These are phyloP conservation scores for Hydropotes inermis DNA, from an alignment of 2,113 vertebrate genomes.

Conservation along the genomic window DNA sequence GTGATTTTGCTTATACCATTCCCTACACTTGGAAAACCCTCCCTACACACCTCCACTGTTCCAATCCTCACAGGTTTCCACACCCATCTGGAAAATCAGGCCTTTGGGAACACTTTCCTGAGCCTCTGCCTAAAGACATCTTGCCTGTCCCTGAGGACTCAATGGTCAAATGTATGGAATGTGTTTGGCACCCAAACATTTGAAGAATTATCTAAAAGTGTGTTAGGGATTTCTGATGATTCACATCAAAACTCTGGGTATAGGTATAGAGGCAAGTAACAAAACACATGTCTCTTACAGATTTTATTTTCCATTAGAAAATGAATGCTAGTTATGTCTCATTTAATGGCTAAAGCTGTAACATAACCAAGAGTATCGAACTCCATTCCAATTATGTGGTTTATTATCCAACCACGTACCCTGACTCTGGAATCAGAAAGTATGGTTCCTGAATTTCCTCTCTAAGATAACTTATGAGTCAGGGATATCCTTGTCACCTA, in stretches of 20 bases:
- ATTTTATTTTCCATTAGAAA: constrained; percentile 34
- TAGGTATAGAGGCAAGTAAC: neutral
- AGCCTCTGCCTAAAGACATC: neutral
- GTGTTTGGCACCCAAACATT: neutral
- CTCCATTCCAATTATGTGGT: neutral
- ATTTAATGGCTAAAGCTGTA: neutral
- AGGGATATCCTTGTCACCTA: neutral
- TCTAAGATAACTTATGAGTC: neutral
- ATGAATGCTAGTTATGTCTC: neutral
- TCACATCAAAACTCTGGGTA: constrained; percentile 3
- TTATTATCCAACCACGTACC: neutral
- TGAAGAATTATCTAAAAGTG: neutral
- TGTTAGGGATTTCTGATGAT: neutral
- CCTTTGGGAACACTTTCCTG: neutral
- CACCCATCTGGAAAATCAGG: neutral
- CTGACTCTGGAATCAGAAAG: neutral
- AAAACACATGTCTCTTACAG: neutral
- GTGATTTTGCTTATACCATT: neutral
- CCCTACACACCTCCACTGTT: neutral
- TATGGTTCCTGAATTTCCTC: neutral
- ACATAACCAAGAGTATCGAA: neutral
- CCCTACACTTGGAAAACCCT: neutral
- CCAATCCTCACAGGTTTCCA: neutral
- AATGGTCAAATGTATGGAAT: neutral
- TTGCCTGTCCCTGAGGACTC: neutral